Evolutionary conservation across 2,888 invertebrate species (phyloP).

Genomic region (Trichogramma evanescens): DNA sequence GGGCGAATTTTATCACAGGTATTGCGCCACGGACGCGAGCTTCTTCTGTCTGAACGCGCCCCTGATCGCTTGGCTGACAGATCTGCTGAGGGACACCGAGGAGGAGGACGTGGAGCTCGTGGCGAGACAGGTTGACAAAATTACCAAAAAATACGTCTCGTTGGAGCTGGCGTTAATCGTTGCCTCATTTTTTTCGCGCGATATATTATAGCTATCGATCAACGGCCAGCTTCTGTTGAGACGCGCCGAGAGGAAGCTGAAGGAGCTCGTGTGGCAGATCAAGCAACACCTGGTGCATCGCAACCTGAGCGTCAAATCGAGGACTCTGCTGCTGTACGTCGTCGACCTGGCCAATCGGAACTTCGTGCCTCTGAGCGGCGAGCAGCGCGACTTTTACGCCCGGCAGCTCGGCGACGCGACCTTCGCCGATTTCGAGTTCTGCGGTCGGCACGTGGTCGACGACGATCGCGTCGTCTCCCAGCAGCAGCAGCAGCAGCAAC

Average conservation of each 20-base stretch:
- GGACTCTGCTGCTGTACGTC: constrained; percentile 43
- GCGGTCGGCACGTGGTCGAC: too few relatives aligned
- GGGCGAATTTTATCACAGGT: too few relatives aligned
- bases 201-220: constrained; percentile 43
- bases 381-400: constrained; percentile 29
- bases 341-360: constrained; percentile 43
- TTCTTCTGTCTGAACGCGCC: too few relatives aligned
- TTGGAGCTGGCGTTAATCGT: not conserved
- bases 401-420: constrained; percentile 22
- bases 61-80: too few relatives aligned
- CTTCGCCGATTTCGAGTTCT: constrained; percentile 35
- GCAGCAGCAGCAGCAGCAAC: too few relatives aligned
- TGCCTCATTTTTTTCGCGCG: not conserved
- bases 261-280: constrained; percentile 36
- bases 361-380: constrained; percentile 40
- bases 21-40: too few relatives aligned
- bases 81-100: too few relatives aligned
- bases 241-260: constrained; percentile 28
- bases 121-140: constrained; percentile 35
- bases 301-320: constrained; percentile 35
- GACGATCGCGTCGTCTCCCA: too few relatives aligned
- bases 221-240: constrained; percentile 39
- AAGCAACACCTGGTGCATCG: constrained; percentile 39
- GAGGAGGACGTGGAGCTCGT: too few relatives aligned
- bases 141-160: not conserved